Evolutionary conservation across 2,113 vertebrate genomes (phyloP).

Genomic region (Ciconia stormi): DNA sequence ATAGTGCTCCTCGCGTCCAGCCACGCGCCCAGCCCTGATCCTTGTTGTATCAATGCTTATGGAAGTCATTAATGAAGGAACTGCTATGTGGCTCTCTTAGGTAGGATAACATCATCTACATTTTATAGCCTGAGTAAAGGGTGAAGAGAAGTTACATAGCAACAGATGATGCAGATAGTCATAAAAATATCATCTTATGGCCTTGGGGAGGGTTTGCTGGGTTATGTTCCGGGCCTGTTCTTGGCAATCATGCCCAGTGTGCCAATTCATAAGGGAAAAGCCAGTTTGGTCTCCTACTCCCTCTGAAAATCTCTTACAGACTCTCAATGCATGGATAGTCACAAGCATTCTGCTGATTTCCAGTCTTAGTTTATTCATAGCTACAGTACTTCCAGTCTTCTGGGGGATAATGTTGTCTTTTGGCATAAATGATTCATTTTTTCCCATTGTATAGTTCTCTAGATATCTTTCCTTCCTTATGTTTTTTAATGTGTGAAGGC

Average conservation of each 20-base stretch:
- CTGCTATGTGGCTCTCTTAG: neutral
- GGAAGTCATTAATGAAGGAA: neutral
- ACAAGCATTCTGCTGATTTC: neutral
- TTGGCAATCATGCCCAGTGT: neutral
- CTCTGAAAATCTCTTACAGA: neutral
- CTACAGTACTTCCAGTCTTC: neutral
- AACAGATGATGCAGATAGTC: neutral
- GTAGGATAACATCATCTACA: neutral
- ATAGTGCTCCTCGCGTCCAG: rapidly evolving
- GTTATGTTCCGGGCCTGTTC: neutral
- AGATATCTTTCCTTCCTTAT: neutral
- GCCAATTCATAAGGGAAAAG: neutral
- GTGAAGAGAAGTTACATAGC: neutral
- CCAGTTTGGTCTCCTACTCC: neutral
- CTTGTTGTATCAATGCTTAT: neutral
- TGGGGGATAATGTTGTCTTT: neutral
- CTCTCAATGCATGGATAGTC: neutral
- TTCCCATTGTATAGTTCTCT: neutral
- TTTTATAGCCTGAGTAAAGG: neutral
- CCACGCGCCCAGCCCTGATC: neutral
- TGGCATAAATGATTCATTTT: neutral
- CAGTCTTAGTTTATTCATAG: neutral
- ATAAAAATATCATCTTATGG: neutral
- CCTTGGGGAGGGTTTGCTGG: neutral
- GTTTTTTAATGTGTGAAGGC: neutral